Evolutionary conservation across 2,797 vertebrate genomes (phyloP).

Genomic region (Botia almorhae): DNA sequence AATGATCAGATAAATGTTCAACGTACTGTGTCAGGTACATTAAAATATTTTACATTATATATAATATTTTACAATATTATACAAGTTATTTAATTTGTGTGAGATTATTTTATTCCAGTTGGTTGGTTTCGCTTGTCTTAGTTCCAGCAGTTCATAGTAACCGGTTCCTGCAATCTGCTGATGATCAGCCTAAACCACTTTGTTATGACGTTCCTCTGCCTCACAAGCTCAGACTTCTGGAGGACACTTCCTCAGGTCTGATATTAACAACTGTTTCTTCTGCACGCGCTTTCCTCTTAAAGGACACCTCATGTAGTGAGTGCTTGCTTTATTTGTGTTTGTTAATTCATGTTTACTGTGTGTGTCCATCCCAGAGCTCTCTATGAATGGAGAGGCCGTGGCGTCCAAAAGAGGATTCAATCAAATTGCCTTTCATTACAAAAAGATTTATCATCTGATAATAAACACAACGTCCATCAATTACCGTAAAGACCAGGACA

Average conservation of each 20-base stretch:
- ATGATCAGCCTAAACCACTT: constrained; percentile 56
- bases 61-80: too few relatives aligned
- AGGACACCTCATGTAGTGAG: neutral
- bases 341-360: neutral
- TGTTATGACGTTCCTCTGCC: constrained; percentile 67
- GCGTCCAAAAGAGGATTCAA: constrained; percentile 61
- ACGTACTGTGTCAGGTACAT: neutral
- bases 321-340: neutral
- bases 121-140: neutral
- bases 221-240: constrained; percentile 62
- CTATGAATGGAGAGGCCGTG: constrained; percentile 69
- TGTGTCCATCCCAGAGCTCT: constrained; percentile 55
- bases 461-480: constrained; percentile 46
- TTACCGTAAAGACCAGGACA: constrained; percentile 44
- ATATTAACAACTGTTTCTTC: neutral
- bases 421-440: constrained; percentile 62
- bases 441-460: constrained; percentile 44
- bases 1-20: too few relatives aligned
- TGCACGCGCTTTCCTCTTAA: too few relatives aligned
- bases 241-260: constrained; percentile 66
- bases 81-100: neutral
- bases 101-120: neutral
- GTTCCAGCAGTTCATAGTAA: neutral
- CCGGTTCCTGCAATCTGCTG: constrained; percentile 65
- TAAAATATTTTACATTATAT: neutral